phyloP scores from a whole-genome alignment of 2,113 vertebrate genomes.

The Petromus typicus region DNA sequence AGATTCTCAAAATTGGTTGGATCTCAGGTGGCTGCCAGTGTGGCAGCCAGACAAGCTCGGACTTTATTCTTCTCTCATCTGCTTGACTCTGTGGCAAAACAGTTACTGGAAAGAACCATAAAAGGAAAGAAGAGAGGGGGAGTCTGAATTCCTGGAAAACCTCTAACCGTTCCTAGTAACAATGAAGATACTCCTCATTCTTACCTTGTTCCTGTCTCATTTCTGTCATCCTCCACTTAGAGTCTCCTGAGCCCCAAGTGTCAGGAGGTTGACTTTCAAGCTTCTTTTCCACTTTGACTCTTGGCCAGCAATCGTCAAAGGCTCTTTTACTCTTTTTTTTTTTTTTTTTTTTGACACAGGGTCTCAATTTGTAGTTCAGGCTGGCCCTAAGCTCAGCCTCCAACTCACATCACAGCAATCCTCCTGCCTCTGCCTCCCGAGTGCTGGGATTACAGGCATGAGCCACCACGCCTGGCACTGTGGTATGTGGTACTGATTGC shows the following conservation, averaged over 20 bases:
- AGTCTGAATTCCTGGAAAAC: background rate
- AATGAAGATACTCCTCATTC: background rate
- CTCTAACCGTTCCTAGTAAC: background rate
- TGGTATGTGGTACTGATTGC: too few species aligned
- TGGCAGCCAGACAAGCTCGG: background rate
- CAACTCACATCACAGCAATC: too few species aligned
- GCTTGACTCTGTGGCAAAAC: background rate
- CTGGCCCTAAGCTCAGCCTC: too few species aligned
- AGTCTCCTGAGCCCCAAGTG: background rate
- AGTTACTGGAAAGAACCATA: background rate
- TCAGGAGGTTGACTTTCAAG: background rate
- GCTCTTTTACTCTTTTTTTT: background rate
- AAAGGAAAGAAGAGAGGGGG: background rate
- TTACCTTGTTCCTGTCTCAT: background rate
- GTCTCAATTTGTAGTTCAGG: too few species aligned
- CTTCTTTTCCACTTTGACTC: background rate
- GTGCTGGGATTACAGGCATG: too few species aligned
- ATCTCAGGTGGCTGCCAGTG: background rate
- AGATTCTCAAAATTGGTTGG: background rate
- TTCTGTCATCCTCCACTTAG: background rate
- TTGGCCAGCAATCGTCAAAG: background rate
- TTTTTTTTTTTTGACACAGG: too few species aligned
- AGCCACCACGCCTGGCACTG: too few species aligned
- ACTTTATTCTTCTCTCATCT: background rate
- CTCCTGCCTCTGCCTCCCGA: too few species aligned